Evolutionary conservation across 2,113 vertebrate species (phyloP), one percentile per base, ranked within the genome.

Genomic region (Xiphias gladius): DNA sequence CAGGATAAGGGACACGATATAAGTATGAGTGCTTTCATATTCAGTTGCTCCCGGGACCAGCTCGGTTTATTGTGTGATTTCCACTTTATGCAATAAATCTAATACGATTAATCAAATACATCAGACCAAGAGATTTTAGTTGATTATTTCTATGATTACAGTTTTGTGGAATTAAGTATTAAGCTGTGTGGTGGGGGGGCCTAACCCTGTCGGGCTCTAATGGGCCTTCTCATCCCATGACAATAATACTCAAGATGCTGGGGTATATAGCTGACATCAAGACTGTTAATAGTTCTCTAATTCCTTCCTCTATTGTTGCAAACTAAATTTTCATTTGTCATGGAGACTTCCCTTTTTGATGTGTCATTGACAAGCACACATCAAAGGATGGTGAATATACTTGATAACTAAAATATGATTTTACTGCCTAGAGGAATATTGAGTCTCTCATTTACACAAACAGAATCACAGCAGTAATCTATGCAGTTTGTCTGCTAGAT

Each of bases 401-500:
- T 11, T 58, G 54, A 79, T 75, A 59, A 35, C 79, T 71, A 64
- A 75, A 54, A 59, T 67, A n/a, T 20, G 20, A 84, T 63, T 62
- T 54, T 26, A 61, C 76, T 50, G 37, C 65, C 28, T 66, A 2
- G 7, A 14, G 58, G 52, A 48, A 39, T 62, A 75, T 30, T 32
- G 37, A 55, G 30, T 16, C 57, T 79, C 28, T 78, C 19, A 79
- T 58, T 75, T 37, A 66, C 24, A 76, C 37, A 72, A 61, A 66
- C 37, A 62, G 13, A 72, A 43, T 54, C 50, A 82, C 41, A 22
- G 62, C 65, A 48, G 41, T 71, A 43, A 79, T 65, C 41, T 26
- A 76, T 71, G 58, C 48, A 19, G 58, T 28, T 7, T 26, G 73
- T n/a, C 58, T 57, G 58, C 46, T 22, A 30, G 24, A 57, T 46